These are phyloP conservation scores for Thamnophis sirtalis DNA, from an alignment of 2,113 vertebrate genomes.

Conservation along the genomic window DNA sequence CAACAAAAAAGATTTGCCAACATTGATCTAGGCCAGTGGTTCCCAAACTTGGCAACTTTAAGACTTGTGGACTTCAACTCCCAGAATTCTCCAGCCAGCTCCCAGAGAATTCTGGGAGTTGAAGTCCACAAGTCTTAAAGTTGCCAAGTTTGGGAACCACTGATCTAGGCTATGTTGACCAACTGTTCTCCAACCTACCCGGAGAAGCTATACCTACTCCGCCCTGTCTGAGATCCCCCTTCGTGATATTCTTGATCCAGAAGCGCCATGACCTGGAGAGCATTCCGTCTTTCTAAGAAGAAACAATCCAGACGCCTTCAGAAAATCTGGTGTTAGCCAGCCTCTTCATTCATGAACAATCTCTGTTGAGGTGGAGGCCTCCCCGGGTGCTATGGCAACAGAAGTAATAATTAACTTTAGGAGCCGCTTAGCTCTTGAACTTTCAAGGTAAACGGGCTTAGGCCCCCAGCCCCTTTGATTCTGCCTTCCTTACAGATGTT, in stretches of 20 bases:
- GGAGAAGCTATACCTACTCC: neutral
- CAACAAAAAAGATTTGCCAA: too few species aligned
- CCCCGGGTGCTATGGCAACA: conserved; percentile 17
- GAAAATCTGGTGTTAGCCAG: neutral
- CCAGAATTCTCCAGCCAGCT: too few species aligned
- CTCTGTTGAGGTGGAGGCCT: neutral
- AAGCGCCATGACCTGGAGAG: neutral
- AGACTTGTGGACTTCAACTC: too few species aligned
- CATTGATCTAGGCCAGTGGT: too few species aligned
- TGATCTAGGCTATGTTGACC: too few species aligned
- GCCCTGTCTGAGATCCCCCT: neutral
- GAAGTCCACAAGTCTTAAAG: too few species aligned
- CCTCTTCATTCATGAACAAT: neutral
- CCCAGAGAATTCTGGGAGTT: too few species aligned
- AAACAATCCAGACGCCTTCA: neutral
- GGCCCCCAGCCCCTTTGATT: neutral
- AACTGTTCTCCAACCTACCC: too few species aligned
- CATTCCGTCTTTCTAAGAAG: neutral
- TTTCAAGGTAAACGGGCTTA: neutral
- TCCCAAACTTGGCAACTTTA: too few species aligned
- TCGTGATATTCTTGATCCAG: neutral
- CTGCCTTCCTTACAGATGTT: neutral
- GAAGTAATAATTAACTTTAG: conserved; percentile 17
- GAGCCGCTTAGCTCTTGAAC: neutral
- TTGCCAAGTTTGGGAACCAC: too few species aligned